A percentile compares a stretch with the other conserved stretches of the same genome.
Evolutionary conservation across 2,888 invertebrate species (phyloP).

Genomic region (Mimachlamys varia): DNA sequence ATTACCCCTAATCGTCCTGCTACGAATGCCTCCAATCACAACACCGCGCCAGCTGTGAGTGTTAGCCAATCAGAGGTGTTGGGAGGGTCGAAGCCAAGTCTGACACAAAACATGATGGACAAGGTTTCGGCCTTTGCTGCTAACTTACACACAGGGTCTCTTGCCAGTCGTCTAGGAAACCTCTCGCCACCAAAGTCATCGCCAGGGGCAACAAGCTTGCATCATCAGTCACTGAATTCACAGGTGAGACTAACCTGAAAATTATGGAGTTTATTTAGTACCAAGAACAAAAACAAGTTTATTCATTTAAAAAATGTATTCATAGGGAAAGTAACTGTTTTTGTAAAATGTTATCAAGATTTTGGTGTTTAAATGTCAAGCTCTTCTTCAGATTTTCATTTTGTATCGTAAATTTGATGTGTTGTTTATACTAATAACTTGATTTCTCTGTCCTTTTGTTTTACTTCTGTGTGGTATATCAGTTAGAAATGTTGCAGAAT

Average conservation of each 20-base stretch:
- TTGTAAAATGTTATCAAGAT: no score
- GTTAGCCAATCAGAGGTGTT: background rate
- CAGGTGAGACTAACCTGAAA: conserved; percentile 37
- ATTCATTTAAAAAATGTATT: no score
- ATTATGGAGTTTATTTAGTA: background rate
- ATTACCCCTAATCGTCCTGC: background rate
- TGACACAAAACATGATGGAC: conserved; percentile 46
- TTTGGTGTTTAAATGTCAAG: no score
- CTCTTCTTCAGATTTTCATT: no score
- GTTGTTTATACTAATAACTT: no score
- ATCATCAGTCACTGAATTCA: background rate
- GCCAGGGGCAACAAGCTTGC: background rate
- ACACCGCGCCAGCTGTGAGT: background rate
- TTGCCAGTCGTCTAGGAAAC: conserved; percentile 45
- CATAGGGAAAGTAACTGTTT: no score
- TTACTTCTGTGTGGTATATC: no score
- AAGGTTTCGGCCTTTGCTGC: conserved; percentile 53
- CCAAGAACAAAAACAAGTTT: no score
- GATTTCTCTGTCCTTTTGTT: no score
- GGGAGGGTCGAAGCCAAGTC: background rate
- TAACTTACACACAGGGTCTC: conserved; percentile 45
- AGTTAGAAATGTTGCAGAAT: no score
- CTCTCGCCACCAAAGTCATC: conserved; percentile 44
- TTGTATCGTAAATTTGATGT: no score
- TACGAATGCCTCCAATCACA: background rate